Base-by-base conservation (phyloP, 1,140 invertebrate genomes). In the Aradophagus sp. region DNA sequence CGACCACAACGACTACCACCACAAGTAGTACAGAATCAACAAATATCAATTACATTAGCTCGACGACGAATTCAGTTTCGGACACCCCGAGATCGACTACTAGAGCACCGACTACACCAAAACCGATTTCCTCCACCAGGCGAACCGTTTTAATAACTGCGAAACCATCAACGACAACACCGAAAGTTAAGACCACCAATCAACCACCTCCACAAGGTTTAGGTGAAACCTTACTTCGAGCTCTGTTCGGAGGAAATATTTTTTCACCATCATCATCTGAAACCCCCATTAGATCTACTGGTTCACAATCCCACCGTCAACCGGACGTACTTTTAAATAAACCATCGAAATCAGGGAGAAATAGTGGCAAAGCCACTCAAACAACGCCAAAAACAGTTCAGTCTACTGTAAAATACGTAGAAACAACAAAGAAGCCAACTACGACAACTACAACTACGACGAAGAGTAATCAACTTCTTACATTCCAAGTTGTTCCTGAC, bases 211-310 rank as follows among this genome's bases (percentile, higher is more conserved):
- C 67, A 10, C 55, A 73, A 56, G 77, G 80, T 14, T 74, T 85
- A 6, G 84, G 79, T 0, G 75, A 77, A 12, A 77, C 74, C 5
- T 55, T 86, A 0, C 70, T 84, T 15, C 75, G 77, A 67, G 76
- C 77, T 17, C 56, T 85, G 0, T 84, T 86, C 12, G 78, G 84
- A 2, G 76, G 76, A 10, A 78, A 76, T 44, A 42, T 79, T 5
- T 79, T 83, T 7, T 67, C 45, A 4, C 8, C 69, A 13, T 55
- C 65, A 11, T 73, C 74, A 10, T 74, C 45, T 2, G 32, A 59
- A 32, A 7, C 13, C 1, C n/a, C n/a, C n/a, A n/a, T n/a, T n/a
- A n/a, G n/a, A n/a, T n/a, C n/a, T n/a, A n/a, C n/a, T n/a, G n/a
- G n/a, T n/a, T n/a, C n/a, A n/a, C n/a, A n/a, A n/a, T 10, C 62